Percentiles rank a stretch among this genome's conserved stretches.
Evolutionary conservation across 2,888 invertebrate species (phyloP).

Genomic region (Cataglyphis albicans): DNA sequence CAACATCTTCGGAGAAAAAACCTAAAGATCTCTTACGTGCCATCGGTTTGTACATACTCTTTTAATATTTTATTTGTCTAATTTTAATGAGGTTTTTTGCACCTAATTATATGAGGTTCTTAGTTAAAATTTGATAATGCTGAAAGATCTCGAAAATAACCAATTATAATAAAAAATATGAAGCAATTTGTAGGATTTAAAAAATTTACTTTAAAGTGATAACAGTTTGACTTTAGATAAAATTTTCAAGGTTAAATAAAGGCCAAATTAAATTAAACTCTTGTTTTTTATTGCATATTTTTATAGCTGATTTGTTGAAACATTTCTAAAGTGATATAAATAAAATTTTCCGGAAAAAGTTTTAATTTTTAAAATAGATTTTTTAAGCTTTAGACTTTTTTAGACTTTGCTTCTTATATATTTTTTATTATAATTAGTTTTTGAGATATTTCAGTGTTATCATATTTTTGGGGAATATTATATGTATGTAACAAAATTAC

Average conservation of each 20-base stretch:
- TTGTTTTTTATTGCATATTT: too few species aligned
- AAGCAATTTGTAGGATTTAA: not conserved
- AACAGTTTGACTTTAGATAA: too few species aligned
- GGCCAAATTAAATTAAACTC: too few species aligned
- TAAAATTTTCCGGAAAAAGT: too few species aligned
- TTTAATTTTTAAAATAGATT: not conserved
- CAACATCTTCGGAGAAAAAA: slow-evolving; percentile 89
- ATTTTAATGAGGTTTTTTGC: not conserved
- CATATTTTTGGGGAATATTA: not conserved
- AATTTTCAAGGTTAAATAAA: too few species aligned
- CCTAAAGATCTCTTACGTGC: slow-evolving; percentile 95
- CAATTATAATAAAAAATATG: not conserved
- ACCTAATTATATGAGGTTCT: not conserved
- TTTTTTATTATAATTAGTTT: not conserved
- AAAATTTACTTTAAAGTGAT: too few species aligned
- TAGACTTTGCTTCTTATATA: not conserved
- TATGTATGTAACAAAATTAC: too few species aligned
- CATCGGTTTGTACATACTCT: slow-evolving; percentile 87
- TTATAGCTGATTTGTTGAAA: too few species aligned
- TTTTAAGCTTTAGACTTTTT: not conserved
- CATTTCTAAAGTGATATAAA: too few species aligned
- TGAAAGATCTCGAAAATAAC: not conserved
- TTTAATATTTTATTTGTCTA: not conserved
- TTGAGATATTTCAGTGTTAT: not conserved
- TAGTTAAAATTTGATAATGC: not conserved